Base-by-base conservation (phyloP, 1,140 invertebrate species). In the Saccostrea cuccullata region DNA sequence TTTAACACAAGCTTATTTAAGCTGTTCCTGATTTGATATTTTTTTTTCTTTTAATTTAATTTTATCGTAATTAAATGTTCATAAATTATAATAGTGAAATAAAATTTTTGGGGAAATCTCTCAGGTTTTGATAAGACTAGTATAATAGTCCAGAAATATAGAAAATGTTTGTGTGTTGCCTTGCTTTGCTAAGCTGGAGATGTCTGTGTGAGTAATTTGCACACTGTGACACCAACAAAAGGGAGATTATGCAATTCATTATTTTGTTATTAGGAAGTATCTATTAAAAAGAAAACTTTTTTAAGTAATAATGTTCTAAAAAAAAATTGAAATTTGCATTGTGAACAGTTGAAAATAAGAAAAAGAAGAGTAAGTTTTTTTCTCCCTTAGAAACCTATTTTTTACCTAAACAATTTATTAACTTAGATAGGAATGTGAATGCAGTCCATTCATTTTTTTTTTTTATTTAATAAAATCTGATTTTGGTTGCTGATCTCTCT, bases 311-410 rank as follows among this genome's bases (percentile, higher is more conserved):
- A 47, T 47, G 5, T 9, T 8, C 47, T 47, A 3, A 64, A 17
- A 64, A 20, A 60, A 26, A 36, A 26, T 36, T n/a, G n/a, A n/a
- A n/a, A n/a, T n/a, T n/a, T 77, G 47, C 3, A 30, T 36, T 15
- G 30, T 77, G 30, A 30, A 77, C 70, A 77, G 70, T 77, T 77
- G 30, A 15, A 30, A 77, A 77, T 77, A 77, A 77, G 70, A 77
- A 77, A 77, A 77, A 77, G 60, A 67, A 67, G 70, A 77, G 70
- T 77, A 77, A 77, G 70, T 77, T n/a, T 73, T 77, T 15, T 77
- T 30, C 30, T 36, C 70, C 15, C 26, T 26, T 30, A 36, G 15
- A 36, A 15, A 26, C 36, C 30, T n/a, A n/a, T n/a, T n/a, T n/a
- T n/a, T n/a, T n/a, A n/a, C n/a, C n/a, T 77, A 4, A 77, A 77